A percentile compares a stretch with the other conserved stretches of the same genome.
phyloP scores from a whole-genome alignment of 2,888 invertebrate species.

The Notodonta dromedarius region DNA sequence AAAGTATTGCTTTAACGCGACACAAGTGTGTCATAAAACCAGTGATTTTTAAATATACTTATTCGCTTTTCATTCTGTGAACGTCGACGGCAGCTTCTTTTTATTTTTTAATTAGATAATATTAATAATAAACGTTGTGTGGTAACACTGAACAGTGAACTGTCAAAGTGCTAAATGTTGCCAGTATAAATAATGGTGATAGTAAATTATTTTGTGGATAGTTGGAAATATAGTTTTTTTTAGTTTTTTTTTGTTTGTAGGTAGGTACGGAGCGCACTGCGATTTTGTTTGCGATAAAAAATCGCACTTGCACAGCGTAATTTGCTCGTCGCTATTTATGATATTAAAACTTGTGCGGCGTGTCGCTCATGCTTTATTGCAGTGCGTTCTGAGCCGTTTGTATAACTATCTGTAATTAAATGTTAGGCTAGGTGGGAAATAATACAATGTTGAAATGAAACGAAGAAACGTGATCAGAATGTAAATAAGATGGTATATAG shows the following conservation, averaged over 20 bases:
- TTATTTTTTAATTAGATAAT: slow-evolving; percentile 4
- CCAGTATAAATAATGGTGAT: slow-evolving; percentile 21
- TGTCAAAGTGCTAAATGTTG: slow-evolving; percentile 37
- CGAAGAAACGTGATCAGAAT: slow-evolving; percentile 71
- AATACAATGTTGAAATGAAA: slow-evolving; percentile 77
- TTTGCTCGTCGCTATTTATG: background rate
- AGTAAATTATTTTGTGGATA: slow-evolving; percentile 29
- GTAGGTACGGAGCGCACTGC: background rate
- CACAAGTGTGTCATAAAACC: too few species aligned
- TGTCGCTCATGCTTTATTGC: background rate
- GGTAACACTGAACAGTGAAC: slow-evolving; percentile 30
- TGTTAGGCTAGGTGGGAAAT: slow-evolving; percentile 68
- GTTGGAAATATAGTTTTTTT: slow-evolving; percentile 13
- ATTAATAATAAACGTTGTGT: slow-evolving; percentile 3
- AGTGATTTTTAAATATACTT: too few species aligned
- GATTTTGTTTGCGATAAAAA: background rate
- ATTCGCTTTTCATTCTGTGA: background rate
- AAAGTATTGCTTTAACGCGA: too few species aligned
- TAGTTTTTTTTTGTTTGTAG: slow-evolving; percentile 14
- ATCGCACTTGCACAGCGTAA: background rate
- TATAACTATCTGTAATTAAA: slow-evolving; percentile 21
- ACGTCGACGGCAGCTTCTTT: background rate
- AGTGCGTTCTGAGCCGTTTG: background rate
- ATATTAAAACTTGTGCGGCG: background rate
- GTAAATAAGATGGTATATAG: slow-evolving; percentile 64